Percentiles rank a stretch among this genome's conserved stretches.
Evolutionary conservation across 2,113 vertebrate genomes (phyloP).

Genomic region (Nothobranchius kuhntae): DNA sequence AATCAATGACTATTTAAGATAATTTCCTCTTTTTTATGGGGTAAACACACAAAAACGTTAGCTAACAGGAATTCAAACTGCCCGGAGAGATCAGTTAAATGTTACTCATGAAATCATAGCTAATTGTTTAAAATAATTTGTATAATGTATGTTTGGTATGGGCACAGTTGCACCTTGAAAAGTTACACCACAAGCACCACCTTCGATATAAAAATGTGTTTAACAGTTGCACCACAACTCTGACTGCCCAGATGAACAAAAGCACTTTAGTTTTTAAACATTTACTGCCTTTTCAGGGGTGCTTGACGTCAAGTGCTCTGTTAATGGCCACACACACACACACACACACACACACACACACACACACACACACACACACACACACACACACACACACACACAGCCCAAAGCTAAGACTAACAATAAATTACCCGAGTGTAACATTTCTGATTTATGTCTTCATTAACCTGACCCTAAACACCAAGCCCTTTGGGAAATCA

Average conservation of each 20-base stretch:
- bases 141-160: background rate
- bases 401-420: background rate
- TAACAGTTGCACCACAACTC: background rate
- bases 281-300: slow-evolving; percentile 1
- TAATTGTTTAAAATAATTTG: background rate
- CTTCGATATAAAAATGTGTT: background rate
- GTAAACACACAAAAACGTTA: background rate
- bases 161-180: too few relatives aligned
- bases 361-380: too few relatives aligned
- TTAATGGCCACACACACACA: slow-evolving; percentile 2
- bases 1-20: slow-evolving; percentile 15
- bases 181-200: background rate
- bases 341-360: too few relatives aligned
- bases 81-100: background rate
- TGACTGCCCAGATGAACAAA: background rate
- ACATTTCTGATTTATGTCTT: slow-evolving; percentile 1
- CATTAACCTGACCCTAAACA: background rate
- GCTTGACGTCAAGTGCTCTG: background rate
- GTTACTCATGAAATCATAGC: background rate
- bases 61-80: background rate
- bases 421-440: slow-evolving; percentile 1
- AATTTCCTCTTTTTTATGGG: slow-evolving; percentile 5
- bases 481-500: background rate
- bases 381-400: too few relatives aligned
- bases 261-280: slow-evolving; percentile 2